These are phyloP conservation scores for Bombus cullumanus DNA, from an alignment of 1,140 invertebrate genomes.

Conservation along the genomic window DNA sequence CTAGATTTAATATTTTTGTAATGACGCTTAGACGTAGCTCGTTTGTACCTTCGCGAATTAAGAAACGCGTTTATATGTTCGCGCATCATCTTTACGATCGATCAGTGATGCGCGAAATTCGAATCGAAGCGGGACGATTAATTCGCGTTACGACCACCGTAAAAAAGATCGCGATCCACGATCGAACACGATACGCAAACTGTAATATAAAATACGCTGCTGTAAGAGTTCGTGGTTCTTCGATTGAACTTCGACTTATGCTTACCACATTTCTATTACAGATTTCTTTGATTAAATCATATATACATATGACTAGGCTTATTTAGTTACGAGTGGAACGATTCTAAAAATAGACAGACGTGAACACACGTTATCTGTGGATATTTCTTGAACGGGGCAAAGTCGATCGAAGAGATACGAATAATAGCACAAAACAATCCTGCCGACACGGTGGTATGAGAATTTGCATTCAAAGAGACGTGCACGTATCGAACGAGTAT, in stretches of 20 bases:
- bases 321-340: background rate
- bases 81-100: background rate
- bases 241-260: conserved; percentile 2
- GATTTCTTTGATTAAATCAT: background rate
- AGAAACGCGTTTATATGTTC: conserved; percentile 29
- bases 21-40: conserved; percentile 77
- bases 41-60: conserved; percentile 71
- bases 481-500: background rate
- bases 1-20: conserved; percentile 84
- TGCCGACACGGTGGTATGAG: conserved; percentile 31
- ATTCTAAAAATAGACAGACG: background rate
- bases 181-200: background rate
- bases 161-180: background rate
- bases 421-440: conserved; percentile 54
- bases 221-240: conserved; percentile 2
- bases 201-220: background rate
- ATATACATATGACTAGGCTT: background rate
- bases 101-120: conserved; percentile 17
- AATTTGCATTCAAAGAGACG: conserved; percentile 24
- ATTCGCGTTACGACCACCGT: conserved; percentile 9
- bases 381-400: background rate
- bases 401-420: conserved; percentile 27
- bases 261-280: background rate
- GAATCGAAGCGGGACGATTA: conserved; percentile 3
- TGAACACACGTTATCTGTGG: background rate